phyloP scores from a whole-genome alignment of 2,797 vertebrate species.

The Trachurus trachurus region DNA sequence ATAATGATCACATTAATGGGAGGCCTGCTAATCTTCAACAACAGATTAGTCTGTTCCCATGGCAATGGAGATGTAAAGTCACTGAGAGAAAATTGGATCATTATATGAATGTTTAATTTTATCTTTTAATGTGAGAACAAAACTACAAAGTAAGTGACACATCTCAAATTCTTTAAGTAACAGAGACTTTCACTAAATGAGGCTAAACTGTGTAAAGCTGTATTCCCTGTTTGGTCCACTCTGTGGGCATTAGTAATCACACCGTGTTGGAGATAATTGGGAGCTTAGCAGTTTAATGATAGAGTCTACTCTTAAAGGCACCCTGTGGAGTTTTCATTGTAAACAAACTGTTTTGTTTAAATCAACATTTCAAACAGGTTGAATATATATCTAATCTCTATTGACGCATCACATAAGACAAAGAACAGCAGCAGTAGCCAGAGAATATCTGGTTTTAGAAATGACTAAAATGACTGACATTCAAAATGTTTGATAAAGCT shows the following conservation, averaged over 20 bases:
- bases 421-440: too few species aligned
- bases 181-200: conserved; percentile 1
- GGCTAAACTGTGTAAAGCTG: background rate
- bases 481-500: background rate
- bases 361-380: background rate
- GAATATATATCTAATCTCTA: background rate
- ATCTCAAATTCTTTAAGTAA: background rate
- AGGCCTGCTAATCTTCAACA: conserved; percentile 35
- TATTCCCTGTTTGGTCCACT: background rate
- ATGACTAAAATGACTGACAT: background rate
- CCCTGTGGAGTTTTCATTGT: background rate
- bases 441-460: too few species aligned
- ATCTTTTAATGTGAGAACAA: background rate
- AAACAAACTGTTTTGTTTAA: background rate
- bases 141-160: conserved; percentile 9
- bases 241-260: conserved; percentile 6
- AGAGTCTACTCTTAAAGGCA: background rate
- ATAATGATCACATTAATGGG: conserved; percentile 45
- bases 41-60: conserved; percentile 26
- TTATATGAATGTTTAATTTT: background rate
- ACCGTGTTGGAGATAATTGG: conserved; percentile 1
- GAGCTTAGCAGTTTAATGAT: background rate
- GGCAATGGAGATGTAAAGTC: conserved; percentile 5
- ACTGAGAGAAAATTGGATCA: background rate
- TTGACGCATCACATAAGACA: too few species aligned